Evolutionary conservation across 2,888 invertebrate genomes (phyloP).

Genomic region (Aporophyla lueneburgensis): DNA sequence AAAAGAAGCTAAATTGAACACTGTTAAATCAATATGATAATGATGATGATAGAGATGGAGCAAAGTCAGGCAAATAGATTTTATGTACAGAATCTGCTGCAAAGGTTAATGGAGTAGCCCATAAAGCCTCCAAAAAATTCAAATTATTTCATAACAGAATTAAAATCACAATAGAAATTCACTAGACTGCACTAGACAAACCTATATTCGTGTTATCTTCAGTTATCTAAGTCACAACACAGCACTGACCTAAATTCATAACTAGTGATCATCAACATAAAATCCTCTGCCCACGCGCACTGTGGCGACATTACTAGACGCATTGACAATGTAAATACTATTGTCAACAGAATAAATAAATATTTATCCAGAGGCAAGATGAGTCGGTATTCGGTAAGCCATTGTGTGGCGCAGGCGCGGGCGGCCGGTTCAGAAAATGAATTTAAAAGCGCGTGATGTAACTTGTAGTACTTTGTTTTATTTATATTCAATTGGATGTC

Average conservation of each 20-base stretch:
- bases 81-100: not conserved
- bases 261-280: slow-evolving; percentile 84
- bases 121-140: not conserved
- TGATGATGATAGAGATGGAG: too few species aligned
- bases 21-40: not conserved
- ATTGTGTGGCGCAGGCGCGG: slow-evolving; percentile 81
- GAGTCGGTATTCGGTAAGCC: slow-evolving; percentile 80
- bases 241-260: slow-evolving; percentile 84
- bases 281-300: slow-evolving; percentile 82
- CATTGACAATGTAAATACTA: slow-evolving; percentile 88
- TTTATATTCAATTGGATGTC: slow-evolving; percentile 62
- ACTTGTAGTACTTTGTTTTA: slow-evolving; percentile 67
- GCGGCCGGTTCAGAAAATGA: slow-evolving; percentile 76
- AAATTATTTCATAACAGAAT: not conserved
- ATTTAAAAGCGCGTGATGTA: slow-evolving; percentile 78
- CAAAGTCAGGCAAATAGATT: not conserved
- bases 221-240: slow-evolving; percentile 74
- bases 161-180: slow-evolving; percentile 37
- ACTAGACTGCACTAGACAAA: slow-evolving; percentile 44
- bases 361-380: slow-evolving; percentile 88
- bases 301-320: slow-evolving; percentile 82
- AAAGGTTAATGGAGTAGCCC: not conserved
- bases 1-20: not conserved
- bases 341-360: slow-evolving; percentile 90
- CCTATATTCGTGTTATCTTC: slow-evolving; percentile 65